Evolutionary conservation across 2,797 vertebrate species (phyloP), one percentile per base, ranked within the genome.

Genomic region (Parambassis ranga): DNA sequence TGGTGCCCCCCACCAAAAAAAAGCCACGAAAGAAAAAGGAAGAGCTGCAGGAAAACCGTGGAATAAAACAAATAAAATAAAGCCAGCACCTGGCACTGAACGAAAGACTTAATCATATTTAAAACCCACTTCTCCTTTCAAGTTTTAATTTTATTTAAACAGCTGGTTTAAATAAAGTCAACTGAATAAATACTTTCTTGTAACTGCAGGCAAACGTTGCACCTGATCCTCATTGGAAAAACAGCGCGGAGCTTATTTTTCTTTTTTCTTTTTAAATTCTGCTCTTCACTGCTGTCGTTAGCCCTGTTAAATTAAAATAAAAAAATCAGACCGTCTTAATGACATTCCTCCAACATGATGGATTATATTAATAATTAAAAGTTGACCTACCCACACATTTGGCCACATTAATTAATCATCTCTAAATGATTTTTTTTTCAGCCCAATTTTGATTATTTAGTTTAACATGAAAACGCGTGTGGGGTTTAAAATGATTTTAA

Each of bases 341-440:
- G 69, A 84, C 86, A 90, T 91, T 90, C 87, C 85, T 86, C 73
- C 75, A 89, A 87, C 79, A 80, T 79, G 77, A 75, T 48, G 75
- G 52, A 32, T 42, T 22, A 87, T 22, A 87, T 89, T 19, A 89
- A 90, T 88, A 71, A 87, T 90, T 87, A 48, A 89, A 65, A 10
- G 32, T 23, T 87, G 85, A 84, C 82, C 87, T 77, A 85, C 67
- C 43, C 68, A 77, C 89, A 81, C 83, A 89, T 90, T 91, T 90
- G 86, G 87, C 62, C 55, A 13, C 61, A 85, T 88, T 37, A 71
- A 83, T 87, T 75, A 90, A 84, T 89, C 41, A 87, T 79, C 16
- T 43, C 26, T 36, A 30, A 72, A 61, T 73, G 38, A 79, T 75
- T 76, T 67, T 71, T 67, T 32, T 77, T 75, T 77, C 43, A 66